Conservation (phyloP, 2,797 vertebrate genomes). For the Schizothorax lantsangensis region DNA sequence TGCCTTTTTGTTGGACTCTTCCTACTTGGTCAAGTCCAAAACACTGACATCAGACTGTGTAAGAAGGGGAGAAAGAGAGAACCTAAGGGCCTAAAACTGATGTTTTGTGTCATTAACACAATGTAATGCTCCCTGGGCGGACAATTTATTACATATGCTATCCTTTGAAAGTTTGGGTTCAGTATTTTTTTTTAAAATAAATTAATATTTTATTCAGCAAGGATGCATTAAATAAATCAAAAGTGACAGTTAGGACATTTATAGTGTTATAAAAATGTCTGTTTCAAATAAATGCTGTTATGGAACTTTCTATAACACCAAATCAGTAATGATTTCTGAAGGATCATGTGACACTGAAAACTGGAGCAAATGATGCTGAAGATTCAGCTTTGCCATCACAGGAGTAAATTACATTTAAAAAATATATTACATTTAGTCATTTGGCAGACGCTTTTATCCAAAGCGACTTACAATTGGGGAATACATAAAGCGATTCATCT, state of each 20-base stretch:
- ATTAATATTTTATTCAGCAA: background rate
- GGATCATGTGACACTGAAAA: background rate
- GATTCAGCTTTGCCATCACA: background rate
- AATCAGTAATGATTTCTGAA: background rate
- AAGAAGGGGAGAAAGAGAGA: slow-evolving; percentile 25
- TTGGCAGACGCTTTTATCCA: too few relatives aligned
- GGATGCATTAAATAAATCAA: background rate
- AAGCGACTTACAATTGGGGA: too few relatives aligned
- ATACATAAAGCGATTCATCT: too few relatives aligned
- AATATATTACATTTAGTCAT: too few relatives aligned
- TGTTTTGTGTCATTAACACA: background rate
- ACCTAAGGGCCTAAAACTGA: background rate
- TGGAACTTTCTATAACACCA: background rate
- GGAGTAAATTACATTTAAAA: background rate
- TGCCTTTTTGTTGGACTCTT: slow-evolving; percentile 53
- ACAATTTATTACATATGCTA: background rate
- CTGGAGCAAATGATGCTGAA: background rate
- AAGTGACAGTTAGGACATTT: background rate
- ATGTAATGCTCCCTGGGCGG: background rate
- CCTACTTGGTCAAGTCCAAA: slow-evolving; percentile 48
- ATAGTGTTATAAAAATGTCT: background rate
- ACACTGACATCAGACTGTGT: slow-evolving; percentile 37
- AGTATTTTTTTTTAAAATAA: background rate
- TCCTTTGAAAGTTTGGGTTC: background rate
- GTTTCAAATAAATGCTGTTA: background rate